A percentile compares a stretch with the other conserved stretches of the same genome.
Conservation (phyloP, 1,140 invertebrate genomes). For the Trichoplusia ni region DNA sequence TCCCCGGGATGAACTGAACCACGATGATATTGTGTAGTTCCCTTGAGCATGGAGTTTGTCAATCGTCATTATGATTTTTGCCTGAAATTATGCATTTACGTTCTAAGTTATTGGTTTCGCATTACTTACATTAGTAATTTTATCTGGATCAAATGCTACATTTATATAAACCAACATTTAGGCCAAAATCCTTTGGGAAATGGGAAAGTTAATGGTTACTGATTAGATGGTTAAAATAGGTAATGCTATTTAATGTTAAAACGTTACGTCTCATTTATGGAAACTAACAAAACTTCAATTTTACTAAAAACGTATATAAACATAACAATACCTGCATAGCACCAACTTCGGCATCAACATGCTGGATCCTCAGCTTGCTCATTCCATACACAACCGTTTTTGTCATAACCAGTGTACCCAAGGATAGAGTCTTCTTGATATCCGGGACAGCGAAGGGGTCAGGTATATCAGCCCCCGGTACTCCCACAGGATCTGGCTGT, state of each 20-base stretch:
- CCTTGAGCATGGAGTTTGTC: constrained; percentile 87
- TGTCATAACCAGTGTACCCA: constrained; percentile 86
- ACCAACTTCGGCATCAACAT: constrained; percentile 65
- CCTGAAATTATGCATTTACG: constrained; percentile 71
- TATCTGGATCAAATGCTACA: no score
- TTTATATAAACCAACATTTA: no score
- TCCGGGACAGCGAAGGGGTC: constrained; percentile 90
- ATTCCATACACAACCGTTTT: constrained; percentile 88
- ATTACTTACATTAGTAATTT: not conserved
- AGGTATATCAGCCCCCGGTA: constrained; percentile 88
- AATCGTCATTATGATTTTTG: constrained; percentile 86
- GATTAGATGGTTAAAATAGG: no score
- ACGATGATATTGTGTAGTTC: constrained; percentile 88
- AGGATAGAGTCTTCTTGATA: constrained; percentile 86
- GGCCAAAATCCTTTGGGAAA: no score
- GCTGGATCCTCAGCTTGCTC: constrained; percentile 87
- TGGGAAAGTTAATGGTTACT: no score
- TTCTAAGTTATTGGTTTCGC: not conserved
- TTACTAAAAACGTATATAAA: not conserved
- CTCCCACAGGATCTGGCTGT: constrained; percentile 86
- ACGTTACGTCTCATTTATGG: no score
- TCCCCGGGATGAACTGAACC: constrained; percentile 86
- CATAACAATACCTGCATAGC: constrained; percentile 57
- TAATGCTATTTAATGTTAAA: no score
- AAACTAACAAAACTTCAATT: not conserved